These are phyloP conservation scores for Deilephila elpenor DNA, from an alignment of 2,888 invertebrate species.

Conservation along the genomic window DNA sequence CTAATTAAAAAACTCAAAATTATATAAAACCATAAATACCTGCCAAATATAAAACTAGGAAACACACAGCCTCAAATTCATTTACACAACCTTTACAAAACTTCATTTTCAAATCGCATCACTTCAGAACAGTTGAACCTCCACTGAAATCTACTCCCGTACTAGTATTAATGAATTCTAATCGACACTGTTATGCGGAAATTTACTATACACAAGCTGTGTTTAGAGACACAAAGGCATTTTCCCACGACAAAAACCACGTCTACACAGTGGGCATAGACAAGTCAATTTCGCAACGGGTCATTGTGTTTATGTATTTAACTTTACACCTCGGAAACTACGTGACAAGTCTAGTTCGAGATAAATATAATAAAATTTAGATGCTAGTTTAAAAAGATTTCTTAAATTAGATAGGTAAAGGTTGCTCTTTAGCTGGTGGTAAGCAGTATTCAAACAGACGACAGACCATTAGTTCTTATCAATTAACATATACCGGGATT, in stretches of 20 bases:
- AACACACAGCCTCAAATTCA: no score
- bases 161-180: background rate
- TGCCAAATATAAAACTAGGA: no score
- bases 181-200: background rate
- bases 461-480: no score
- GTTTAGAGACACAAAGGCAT: slow-evolving; percentile 1
- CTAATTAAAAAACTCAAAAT: no score
- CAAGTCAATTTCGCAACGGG: slow-evolving; percentile 9
- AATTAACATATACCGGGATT: no score
- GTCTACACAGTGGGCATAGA: background rate
- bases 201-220: slow-evolving; percentile 10
- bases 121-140: background rate
- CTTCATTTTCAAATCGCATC: background rate
- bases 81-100: no score
- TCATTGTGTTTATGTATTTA: background rate
- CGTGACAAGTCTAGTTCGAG: background rate
- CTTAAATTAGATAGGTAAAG: no score
- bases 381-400: no score
- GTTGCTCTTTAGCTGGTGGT: no score
- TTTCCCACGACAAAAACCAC: slow-evolving; percentile 15
- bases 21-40: no score
- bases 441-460: no score
- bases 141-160: background rate
- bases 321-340: background rate
- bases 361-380: no score